phyloP scores from a whole-genome alignment of 2,888 invertebrate genomes.

The Meta bourneti region DNA sequence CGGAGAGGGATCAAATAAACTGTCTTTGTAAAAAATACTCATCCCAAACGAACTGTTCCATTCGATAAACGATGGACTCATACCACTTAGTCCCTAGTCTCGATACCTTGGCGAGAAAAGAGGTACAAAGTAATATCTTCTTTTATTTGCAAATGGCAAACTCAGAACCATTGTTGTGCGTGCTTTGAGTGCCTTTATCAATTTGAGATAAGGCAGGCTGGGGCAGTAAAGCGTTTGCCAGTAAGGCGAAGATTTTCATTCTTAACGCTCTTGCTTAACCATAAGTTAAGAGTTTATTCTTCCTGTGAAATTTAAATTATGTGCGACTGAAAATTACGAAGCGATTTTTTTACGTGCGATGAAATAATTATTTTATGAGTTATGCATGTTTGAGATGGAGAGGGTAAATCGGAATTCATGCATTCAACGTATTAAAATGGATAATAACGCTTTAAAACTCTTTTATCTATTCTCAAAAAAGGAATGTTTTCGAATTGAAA shows the following conservation, averaged over 20 bases:
- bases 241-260: neutral
- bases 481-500: neutral
- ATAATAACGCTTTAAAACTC: neutral
- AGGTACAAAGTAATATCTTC: slow-evolving; percentile 28
- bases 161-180: slow-evolving; percentile 35
- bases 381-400: neutral
- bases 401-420: neutral
- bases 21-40: neutral
- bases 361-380: neutral
- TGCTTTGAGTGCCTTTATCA: slow-evolving; percentile 15
- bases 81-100: neutral
- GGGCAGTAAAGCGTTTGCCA: neutral
- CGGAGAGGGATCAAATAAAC: slow-evolving; percentile 47
- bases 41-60: slow-evolving; percentile 30
- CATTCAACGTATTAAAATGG: neutral
- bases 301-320: neutral
- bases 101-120: neutral
- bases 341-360: neutral
- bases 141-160: slow-evolving; percentile 39
- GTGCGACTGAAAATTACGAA: neutral
- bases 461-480: neutral
- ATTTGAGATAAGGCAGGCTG: neutral
- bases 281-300: neutral
- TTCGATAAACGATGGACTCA: slow-evolving; percentile 19
- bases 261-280: neutral